Percentiles rank a stretch among this genome's conserved stretches.
Evolutionary conservation across 1,140 invertebrate species (phyloP).

Genomic region (Steinernema feltiae): DNA sequence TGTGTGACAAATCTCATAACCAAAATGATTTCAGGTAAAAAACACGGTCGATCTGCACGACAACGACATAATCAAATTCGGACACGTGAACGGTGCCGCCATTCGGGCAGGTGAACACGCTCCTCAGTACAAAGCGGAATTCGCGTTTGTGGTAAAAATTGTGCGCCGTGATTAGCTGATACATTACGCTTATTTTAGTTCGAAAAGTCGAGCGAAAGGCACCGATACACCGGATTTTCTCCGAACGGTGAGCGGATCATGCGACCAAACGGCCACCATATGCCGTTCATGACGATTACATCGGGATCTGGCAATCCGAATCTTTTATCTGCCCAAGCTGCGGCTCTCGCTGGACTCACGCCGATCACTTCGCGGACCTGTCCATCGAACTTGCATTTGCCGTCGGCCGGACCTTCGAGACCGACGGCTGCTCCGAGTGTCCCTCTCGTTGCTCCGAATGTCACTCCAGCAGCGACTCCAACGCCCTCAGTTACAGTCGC

Average conservation of each 20-base stretch:
- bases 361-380: background rate
- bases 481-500: too few species aligned
- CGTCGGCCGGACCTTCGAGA: too few species aligned
- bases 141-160: slow-evolving; percentile 57
- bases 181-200: background rate
- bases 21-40: slow-evolving; percentile 18
- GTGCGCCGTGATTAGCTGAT: too few species aligned
- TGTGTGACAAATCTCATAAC: too few species aligned
- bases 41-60: slow-evolving; percentile 39
- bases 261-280: background rate
- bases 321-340: background rate
- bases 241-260: background rate
- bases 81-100: slow-evolving; percentile 59
- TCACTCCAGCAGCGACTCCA: too few species aligned
- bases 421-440: too few species aligned
- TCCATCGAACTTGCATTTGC: too few species aligned
- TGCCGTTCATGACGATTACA: background rate
- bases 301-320: background rate
- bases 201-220: background rate
- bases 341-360: background rate
- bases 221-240: background rate
- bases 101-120: slow-evolving; percentile 58
- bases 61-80: slow-evolving; percentile 59
- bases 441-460: too few species aligned
- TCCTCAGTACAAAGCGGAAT: slow-evolving; percentile 53